phyloP scores from a whole-genome alignment of 2,888 invertebrate species.

The Marasmarcha lunaedactyla region DNA sequence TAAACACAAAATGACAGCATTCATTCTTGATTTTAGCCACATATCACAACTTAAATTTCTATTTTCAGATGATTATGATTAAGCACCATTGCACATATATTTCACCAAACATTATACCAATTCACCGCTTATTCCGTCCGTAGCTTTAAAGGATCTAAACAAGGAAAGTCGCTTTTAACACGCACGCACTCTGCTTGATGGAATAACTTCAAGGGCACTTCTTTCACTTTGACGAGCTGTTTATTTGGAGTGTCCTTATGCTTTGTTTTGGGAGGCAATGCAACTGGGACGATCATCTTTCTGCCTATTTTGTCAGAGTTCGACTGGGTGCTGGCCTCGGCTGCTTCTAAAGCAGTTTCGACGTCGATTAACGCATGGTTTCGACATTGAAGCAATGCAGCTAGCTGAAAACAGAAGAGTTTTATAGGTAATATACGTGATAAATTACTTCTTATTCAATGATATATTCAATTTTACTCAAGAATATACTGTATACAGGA shows the following conservation, averaged over 20 bases:
- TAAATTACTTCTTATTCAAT: too few relatives aligned
- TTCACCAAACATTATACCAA: too few relatives aligned
- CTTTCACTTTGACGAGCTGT: slow-evolving; percentile 30
- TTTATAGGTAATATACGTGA: too few relatives aligned
- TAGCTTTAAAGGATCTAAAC: slow-evolving; percentile 42
- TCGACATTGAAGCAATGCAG: slow-evolving; percentile 49
- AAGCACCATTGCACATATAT: too few relatives aligned
- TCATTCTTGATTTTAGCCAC: too few relatives aligned
- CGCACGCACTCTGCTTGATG: slow-evolving; percentile 39
- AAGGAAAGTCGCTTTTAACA: slow-evolving; percentile 37
- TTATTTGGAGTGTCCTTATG: slow-evolving; percentile 7
- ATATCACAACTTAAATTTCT: too few relatives aligned
- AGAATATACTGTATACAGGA: too few relatives aligned
- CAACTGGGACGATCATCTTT: slow-evolving; percentile 38
- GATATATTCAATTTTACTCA: too few relatives aligned
- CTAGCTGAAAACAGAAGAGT: slow-evolving; percentile 33
- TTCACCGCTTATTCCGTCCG: slow-evolving; percentile 64
- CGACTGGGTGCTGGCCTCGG: slow-evolving; percentile 33
- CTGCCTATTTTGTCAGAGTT: slow-evolving; percentile 29
- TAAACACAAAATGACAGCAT: too few relatives aligned
- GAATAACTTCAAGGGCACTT: slow-evolving; percentile 54
- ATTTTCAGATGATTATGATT: too few relatives aligned
- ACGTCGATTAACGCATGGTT: slow-evolving; percentile 60
- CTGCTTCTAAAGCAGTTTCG: slow-evolving; percentile 64
- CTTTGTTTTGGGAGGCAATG: slow-evolving; percentile 15